These are phyloP conservation scores for Pterostichus niger DNA, from an alignment of 2,888 invertebrate genomes.

Conservation along the genomic window DNA sequence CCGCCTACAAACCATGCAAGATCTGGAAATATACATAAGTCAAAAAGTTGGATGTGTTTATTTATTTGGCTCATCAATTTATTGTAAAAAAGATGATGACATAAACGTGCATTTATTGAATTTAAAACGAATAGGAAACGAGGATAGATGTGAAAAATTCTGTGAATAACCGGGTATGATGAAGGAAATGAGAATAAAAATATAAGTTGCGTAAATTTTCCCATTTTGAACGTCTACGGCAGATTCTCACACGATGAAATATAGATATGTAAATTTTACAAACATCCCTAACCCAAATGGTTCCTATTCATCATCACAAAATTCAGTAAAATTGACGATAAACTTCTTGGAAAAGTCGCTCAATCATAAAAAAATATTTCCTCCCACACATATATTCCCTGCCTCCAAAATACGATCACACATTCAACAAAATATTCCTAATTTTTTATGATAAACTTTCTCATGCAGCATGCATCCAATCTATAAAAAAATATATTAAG, in stretches of 20 bases:
- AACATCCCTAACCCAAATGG: slow-evolving; percentile 60
- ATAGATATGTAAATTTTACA: slow-evolving; percentile 62
- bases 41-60: too few relatives aligned
- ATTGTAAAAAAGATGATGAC: background rate
- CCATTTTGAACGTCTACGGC: slow-evolving; percentile 40
- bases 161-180: slow-evolving; percentile 25
- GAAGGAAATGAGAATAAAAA: slow-evolving; percentile 55
- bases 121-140: background rate
- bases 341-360: slow-evolving; percentile 57
- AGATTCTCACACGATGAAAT: slow-evolving; percentile 55
- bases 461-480: background rate
- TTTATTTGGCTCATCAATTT: too few relatives aligned
- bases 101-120: background rate
- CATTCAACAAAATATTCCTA: background rate
- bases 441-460: slow-evolving; percentile 40
- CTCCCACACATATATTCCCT: slow-evolving; percentile 44
- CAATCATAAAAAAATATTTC: slow-evolving; percentile 57
- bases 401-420: background rate
- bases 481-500: background rate
- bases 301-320: slow-evolving; percentile 54
- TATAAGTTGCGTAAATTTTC: slow-evolving; percentile 55
- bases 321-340: slow-evolving; percentile 58
- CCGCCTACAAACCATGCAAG: too few relatives aligned
- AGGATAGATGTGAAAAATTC: slow-evolving; percentile 10
- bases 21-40: too few relatives aligned